Evolutionary conservation across 2,888 invertebrate genomes (phyloP).

Genomic region (Callimorpha dominula): DNA sequence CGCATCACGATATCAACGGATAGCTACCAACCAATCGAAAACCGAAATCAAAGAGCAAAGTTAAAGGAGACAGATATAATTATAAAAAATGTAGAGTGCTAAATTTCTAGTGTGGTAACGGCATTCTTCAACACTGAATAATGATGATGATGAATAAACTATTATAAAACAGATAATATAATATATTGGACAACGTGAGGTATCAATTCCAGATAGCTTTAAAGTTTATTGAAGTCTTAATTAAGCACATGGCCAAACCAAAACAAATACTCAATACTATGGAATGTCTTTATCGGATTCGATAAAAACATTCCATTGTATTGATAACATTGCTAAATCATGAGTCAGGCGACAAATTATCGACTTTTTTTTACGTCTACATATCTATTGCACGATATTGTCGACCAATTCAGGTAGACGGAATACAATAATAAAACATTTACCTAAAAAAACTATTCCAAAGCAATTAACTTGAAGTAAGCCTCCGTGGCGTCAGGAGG

Average conservation of each 20-base stretch:
- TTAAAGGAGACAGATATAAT: not conserved
- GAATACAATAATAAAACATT: constrained; percentile 80
- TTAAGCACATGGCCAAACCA: constrained; percentile 53
- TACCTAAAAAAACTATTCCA: constrained; percentile 73
- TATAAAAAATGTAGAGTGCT: not conserved
- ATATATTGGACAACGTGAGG: constrained; percentile 2
- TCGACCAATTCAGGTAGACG: constrained; percentile 83
- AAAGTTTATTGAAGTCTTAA: constrained; percentile 34
- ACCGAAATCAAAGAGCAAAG: not conserved
- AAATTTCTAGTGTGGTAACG: not conserved
- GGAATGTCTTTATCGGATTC: constrained; percentile 30
- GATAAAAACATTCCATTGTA: constrained; percentile 65
- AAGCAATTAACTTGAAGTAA: constrained; percentile 84
- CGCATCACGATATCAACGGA: no score
- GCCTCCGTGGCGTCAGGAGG: constrained; percentile 83
- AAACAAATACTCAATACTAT: constrained; percentile 53
- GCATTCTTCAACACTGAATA: not conserved
- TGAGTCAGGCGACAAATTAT: constrained; percentile 65
- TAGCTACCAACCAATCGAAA: not conserved
- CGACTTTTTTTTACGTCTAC: constrained; percentile 66
- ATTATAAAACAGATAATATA: not conserved
- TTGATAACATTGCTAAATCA: constrained; percentile 70
- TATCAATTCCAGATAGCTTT: constrained; percentile 13
- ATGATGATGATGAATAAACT: not conserved
- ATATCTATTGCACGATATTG: constrained; percentile 69